Evolutionary conservation across 1,140 invertebrate genomes (phyloP), one percentile per base, ranked within the genome.

Genomic region (Pseudachorutes palmiensis): DNA sequence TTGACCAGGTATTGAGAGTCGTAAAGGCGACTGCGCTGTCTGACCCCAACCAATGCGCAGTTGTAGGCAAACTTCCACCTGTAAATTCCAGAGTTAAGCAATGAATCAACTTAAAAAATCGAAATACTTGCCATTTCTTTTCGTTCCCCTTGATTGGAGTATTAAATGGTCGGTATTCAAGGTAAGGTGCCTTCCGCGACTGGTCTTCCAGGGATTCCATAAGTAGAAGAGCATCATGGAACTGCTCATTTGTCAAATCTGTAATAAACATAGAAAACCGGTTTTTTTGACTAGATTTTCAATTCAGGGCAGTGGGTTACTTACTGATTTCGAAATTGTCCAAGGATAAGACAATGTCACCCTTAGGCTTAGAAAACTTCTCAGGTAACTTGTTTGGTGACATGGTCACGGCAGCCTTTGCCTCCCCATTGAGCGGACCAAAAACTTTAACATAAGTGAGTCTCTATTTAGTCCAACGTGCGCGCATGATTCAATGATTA

Each of bases 11-110:
- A 32, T 30, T 60, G 9, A 2, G 26, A 22, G 29, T 32, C 30
- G 14, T 32, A 60, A 14, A 30, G 3, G 26, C 80, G 80, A 33
- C 80, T 81, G 19, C 83, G 81, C 59, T 90, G 82, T 58, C 82
- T 78, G 0, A 95, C 83, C 70, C 90, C 88, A 76, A 96, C 92
- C 28, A 97, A 75, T 31, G 97, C 80, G 70, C 89, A 88, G 1
- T 78, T 86, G 70, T 91, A 92, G 0, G 94, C 92, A 80, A 96
- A 98, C 19, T 83, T 77, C 95, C 96, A 98, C 88, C 87, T 88
- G 49, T 26, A 51, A 65, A 29, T 30, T 60, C 24, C 26, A 30
- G 29, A 29, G n/a, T n/a, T n/a, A n/a, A n/a, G n/a, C n/a, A n/a
- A n/a, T n/a, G n/a, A n/a, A 26, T 45, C 9, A 19, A 5, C 24